A percentile compares a stretch with the other conserved stretches of the same genome.
These are phyloP conservation scores for Cheilosia grossa DNA, from an alignment of 2,888 invertebrate species.

Conservation along the genomic window DNA sequence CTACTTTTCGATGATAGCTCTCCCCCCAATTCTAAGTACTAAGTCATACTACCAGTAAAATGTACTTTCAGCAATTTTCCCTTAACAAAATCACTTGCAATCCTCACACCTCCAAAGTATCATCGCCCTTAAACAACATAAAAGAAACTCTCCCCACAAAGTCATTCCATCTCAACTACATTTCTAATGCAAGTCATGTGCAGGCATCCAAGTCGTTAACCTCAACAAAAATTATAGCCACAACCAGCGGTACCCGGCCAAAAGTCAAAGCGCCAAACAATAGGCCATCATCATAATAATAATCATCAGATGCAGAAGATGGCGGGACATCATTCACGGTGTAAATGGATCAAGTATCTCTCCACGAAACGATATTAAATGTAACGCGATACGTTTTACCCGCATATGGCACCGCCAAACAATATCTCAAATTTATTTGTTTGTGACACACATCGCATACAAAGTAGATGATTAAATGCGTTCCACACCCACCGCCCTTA, in stretches of 20 bases:
- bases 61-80: too few species aligned
- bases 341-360: slow-evolving; percentile 68
- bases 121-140: neutral
- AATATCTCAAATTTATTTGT: slow-evolving; percentile 72
- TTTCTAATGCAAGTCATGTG: slow-evolving; percentile 66
- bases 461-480: slow-evolving; percentile 74
- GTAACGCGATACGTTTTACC: slow-evolving; percentile 55
- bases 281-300: slow-evolving; percentile 66
- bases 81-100: neutral
- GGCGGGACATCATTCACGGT: slow-evolving; percentile 62
- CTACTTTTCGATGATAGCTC: too few species aligned
- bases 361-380: slow-evolving; percentile 53
- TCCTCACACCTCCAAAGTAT: neutral
- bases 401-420: slow-evolving; percentile 64
- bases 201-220: slow-evolving; percentile 49
- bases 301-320: slow-evolving; percentile 70
- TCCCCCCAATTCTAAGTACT: neutral
- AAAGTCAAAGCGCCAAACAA: slow-evolving; percentile 66
- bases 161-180: neutral
- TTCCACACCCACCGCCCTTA: neutral
- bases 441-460: slow-evolving; percentile 69
- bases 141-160: slow-evolving; percentile 1
- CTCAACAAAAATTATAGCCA: slow-evolving; percentile 37
- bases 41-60: neutral
- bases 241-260: neutral